phyloP scores from a whole-genome alignment of 2,888 invertebrate species.

The Chrysodeixis includens region DNA sequence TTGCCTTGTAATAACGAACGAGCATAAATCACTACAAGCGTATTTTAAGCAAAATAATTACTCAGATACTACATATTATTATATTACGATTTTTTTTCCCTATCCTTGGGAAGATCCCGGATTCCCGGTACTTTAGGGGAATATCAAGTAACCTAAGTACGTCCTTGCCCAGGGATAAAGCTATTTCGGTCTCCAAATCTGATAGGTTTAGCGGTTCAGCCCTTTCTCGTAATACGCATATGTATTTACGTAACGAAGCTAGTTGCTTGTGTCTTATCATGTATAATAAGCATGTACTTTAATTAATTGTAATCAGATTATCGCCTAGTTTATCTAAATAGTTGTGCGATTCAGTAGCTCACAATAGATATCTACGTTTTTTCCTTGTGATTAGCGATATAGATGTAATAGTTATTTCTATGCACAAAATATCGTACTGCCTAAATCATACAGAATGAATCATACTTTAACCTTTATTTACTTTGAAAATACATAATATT shows the following conservation, averaged over 20 bases:
- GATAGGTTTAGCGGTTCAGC: conserved; percentile 1
- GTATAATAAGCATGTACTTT: background rate
- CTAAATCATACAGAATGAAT: no score
- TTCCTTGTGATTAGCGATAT: background rate
- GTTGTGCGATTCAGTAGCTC: background rate
- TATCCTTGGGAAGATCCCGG: background rate
- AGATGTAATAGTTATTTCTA: background rate
- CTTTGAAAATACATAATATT: no score
- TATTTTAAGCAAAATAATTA: no score
- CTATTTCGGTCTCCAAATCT: conserved; percentile 1
- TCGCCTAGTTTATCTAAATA: background rate
- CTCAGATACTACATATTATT: no score
- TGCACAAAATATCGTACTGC: background rate
- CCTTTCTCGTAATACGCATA: background rate
- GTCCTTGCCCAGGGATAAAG: conserved; percentile 4
- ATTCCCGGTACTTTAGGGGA: background rate
- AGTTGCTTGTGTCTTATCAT: background rate
- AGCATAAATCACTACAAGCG: no score
- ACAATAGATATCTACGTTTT: background rate
- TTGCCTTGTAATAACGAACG: no score
- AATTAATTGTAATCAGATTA: background rate
- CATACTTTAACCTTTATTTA: no score
- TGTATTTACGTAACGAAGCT: background rate
- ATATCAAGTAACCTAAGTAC: conserved; percentile 1
- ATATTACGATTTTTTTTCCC: no score